Evolutionary conservation across 1,140 invertebrate genomes (phyloP).

Genomic region (Telenomus remus): DNA sequence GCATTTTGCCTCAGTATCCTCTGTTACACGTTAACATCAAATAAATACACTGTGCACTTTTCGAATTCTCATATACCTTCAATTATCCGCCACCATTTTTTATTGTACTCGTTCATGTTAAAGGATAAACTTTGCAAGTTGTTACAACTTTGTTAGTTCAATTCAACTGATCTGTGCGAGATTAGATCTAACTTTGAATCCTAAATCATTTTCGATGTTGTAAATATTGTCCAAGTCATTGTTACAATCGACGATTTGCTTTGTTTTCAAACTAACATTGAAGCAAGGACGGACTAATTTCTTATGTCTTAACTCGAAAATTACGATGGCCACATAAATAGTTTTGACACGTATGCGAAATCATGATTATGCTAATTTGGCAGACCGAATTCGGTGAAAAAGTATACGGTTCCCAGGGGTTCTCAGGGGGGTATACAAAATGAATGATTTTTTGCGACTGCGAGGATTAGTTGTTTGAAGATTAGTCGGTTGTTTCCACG

Average conservation of each 20-base stretch:
- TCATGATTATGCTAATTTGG: conserved; percentile 5
- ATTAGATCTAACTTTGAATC: too few species aligned
- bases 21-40: conserved; percentile 35
- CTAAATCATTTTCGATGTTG: too few species aligned
- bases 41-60: conserved; percentile 25
- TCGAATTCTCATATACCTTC: conserved; percentile 18
- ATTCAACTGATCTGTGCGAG: conserved; percentile 3
- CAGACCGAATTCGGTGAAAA: conserved; percentile 12
- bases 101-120: conserved; percentile 13
- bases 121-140: conserved; percentile 10
- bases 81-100: conserved; percentile 22
- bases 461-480: conserved; percentile 26
- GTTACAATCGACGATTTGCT: too few species aligned
- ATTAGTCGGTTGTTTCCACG: conserved; percentile 43
- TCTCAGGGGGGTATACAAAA: conserved; percentile 12
- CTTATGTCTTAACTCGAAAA: not conserved
- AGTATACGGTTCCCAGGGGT: conserved; percentile 24
- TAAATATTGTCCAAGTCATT: too few species aligned
- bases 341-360: conserved; percentile 2
- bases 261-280: too few species aligned
- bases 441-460: conserved; percentile 28
- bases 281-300: too few species aligned
- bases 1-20: conserved; percentile 25
- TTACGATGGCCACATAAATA: not conserved
- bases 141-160: conserved; percentile 1